Base-by-base conservation (phyloP, 2,797 vertebrate species). In the Loriculus beryllinus region DNA sequence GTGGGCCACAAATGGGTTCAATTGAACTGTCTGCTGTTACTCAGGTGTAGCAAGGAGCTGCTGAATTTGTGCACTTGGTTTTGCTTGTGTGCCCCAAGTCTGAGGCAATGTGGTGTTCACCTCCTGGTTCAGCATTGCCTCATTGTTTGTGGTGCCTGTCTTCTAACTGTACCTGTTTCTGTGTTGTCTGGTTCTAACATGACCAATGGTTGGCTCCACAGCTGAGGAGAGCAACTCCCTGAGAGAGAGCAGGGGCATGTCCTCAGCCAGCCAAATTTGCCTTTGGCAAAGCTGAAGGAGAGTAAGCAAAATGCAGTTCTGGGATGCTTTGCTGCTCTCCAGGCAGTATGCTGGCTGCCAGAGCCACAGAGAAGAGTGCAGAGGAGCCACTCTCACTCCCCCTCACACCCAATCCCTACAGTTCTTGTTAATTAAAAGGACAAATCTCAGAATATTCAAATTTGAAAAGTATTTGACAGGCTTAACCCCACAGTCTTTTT, bases 41-140 rank as follows among this genome's bases (percentile, higher is more conserved):
- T 54, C 2, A 2, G 5, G 12, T 7, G 15, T 56, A 56, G 9
- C 13, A 23, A 35, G 29, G 39, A 77, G 62, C 22, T 79, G 22
- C 39, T 12, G 54, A 51, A 45, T 12, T 17, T 5, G 12, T n/a
- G 22, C 10, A 2, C 26, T 64, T 1, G 1, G 8, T 57, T 80
- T 69, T 57, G 25, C 33, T 52, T 21, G 7, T 17, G 28, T 21
- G 23, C 19, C 25, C 25, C 1, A 16, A 59, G 78, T 11, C 29
- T 31, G 51, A 69, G 45, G 22, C 28, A 65, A 9, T 0, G 0
- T 9, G 18, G 9, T 1, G 7, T 62, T 54, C 33, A 69, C 39
- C 43, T 63, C 17, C 37, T 15, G 29, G 48, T 48, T 80, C 47
- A 43, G 45, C 0, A 0, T 40, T 78, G 52, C 52, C 31, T 42